Evolutionary conservation across 1,140 invertebrate species (phyloP).

Genomic region (Ceratoteleas bidentatus): DNA sequence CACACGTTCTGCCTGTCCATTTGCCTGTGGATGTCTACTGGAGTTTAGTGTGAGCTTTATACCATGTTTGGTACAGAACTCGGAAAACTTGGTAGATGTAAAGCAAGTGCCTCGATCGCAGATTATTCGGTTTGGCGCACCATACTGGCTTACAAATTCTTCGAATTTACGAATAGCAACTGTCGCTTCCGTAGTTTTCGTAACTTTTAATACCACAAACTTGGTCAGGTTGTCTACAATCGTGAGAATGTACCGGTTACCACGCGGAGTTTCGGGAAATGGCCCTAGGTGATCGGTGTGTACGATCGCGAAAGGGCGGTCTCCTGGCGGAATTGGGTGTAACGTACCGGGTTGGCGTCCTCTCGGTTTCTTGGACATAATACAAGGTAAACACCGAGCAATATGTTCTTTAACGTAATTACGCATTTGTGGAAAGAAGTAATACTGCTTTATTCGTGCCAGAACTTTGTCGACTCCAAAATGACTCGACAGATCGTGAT

Average conservation of each 20-base stretch:
- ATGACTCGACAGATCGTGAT: constrained; percentile 19
- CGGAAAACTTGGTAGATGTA: too few relatives aligned
- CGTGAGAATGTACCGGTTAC: neutral
- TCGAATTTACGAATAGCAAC: neutral
- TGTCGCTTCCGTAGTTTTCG: neutral
- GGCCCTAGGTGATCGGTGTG: constrained; percentile 1
- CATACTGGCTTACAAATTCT: neutral
- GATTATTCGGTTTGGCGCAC: constrained; percentile 9
- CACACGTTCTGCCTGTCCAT: too few relatives aligned
- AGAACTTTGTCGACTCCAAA: constrained; percentile 1
- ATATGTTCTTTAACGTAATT: constrained; percentile 3
- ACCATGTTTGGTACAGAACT: too few relatives aligned
- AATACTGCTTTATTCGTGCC: neutral
- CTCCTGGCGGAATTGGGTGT: constrained; percentile 1
- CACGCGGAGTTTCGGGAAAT: neutral
- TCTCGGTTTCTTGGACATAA: neutral
- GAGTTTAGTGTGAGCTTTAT: too few relatives aligned
- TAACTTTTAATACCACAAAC: neutral
- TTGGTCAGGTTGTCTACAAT: constrained; percentile 8
- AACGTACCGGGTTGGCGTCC: neutral
- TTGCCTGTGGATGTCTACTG: too few relatives aligned
- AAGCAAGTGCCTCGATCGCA: constrained; percentile 6
- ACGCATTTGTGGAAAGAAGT: constrained; percentile 9
- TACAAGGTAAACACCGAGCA: neutral
- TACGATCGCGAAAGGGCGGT: neutral